phyloP scores from a whole-genome alignment of 2,113 vertebrate species.

The Pedionomus torquatus region DNA sequence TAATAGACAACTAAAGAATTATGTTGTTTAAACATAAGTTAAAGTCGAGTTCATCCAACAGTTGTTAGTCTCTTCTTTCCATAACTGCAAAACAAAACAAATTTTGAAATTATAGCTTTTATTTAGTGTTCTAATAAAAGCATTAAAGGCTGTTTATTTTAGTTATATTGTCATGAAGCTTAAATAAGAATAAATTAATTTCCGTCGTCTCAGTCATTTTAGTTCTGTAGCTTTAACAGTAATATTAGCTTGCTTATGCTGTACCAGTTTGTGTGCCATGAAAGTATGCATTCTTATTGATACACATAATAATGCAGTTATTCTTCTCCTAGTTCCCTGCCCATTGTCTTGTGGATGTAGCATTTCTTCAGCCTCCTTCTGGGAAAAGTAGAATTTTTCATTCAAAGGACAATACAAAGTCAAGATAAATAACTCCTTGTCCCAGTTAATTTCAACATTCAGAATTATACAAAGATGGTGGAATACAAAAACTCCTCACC shows the following conservation, averaged over 20 bases:
- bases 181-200: not conserved
- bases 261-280: not conserved
- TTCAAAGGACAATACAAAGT: not conserved
- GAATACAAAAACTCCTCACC: accelerated
- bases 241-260: not conserved
- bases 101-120: not conserved
- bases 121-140: not conserved
- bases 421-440: not conserved
- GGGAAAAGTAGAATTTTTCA: not conserved
- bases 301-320: not conserved
- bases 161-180: not conserved
- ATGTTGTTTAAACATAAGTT: not conserved
- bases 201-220: not conserved
- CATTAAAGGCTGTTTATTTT: not conserved
- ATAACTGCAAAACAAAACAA: not conserved
- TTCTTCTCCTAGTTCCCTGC: not conserved
- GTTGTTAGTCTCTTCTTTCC: not conserved
- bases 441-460: not conserved
- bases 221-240: not conserved
- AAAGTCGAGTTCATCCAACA: not conserved
- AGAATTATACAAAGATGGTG: not conserved
- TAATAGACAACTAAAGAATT: not conserved
- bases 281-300: not conserved
- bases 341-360: not conserved
- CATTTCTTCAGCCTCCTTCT: not conserved